A percentile compares a stretch with the other conserved stretches of the same genome.
Conservation (phyloP, 2,888 invertebrate genomes). For the Harpalus rubripes region DNA sequence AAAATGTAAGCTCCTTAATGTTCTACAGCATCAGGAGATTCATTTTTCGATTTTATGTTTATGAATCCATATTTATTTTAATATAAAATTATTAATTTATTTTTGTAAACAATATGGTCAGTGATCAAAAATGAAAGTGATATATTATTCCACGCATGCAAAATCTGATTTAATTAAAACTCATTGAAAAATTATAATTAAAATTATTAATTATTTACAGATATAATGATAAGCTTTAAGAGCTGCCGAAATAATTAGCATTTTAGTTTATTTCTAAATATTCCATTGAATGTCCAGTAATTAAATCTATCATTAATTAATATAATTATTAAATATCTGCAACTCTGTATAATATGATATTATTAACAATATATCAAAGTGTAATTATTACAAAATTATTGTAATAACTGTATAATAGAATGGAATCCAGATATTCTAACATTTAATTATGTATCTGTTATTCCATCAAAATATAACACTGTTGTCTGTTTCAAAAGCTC, state of each 20-base stretch:
- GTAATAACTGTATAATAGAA: not conserved
- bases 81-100: constrained; percentile 35
- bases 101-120: constrained; percentile 18
- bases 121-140: constrained; percentile 44
- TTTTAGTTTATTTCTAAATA: constrained; percentile 1
- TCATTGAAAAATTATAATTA: constrained; percentile 14
- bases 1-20: too few species aligned
- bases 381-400: constrained; percentile 5
- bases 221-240: not conserved
- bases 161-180: constrained; percentile 10
- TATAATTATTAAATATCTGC: constrained; percentile 3
- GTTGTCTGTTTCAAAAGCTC: not conserved
- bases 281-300: not conserved
- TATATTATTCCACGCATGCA: not conserved
- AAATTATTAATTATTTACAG: constrained; percentile 20
- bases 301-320: constrained; percentile 5
- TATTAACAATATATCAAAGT: not conserved
- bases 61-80: constrained; percentile 7
- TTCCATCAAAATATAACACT: not conserved
- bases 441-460: constrained; percentile 10
- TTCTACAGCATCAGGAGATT: too few species aligned
- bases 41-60: too few species aligned
- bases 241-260: not conserved
- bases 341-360: not conserved
- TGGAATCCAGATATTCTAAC: constrained; percentile 12